Percentiles rank a stretch among this genome's conserved stretches.
phyloP scores from a whole-genome alignment of 2,113 vertebrate species.

The Rhipidura dahli region DNA sequence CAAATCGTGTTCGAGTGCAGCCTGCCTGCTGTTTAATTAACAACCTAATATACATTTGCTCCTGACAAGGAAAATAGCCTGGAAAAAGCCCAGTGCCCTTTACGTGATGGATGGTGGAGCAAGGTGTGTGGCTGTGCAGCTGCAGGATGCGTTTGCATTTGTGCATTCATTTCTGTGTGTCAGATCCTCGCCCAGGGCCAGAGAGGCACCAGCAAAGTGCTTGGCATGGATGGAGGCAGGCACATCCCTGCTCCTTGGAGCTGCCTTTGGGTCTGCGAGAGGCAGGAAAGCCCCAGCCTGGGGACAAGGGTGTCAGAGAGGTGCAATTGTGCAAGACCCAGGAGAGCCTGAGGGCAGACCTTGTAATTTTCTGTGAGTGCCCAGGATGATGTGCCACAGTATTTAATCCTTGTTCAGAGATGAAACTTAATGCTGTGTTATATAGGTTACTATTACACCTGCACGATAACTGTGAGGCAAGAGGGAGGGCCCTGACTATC shows the following conservation, averaged over 20 bases:
- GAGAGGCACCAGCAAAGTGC: neutral
- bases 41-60: slow-evolving; percentile 14
- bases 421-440: neutral
- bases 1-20: neutral
- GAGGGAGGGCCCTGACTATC: neutral
- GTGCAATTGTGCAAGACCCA: neutral
- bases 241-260: neutral
- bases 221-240: neutral
- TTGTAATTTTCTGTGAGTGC: neutral
- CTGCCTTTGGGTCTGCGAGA: neutral
- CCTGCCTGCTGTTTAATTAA: slow-evolving; percentile 53
- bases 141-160: neutral
- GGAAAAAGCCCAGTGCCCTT: slow-evolving; percentile 57
- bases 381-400: neutral
- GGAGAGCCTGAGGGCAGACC: neutral
- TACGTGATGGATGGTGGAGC: slow-evolving; percentile 44
- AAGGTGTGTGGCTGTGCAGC: neutral
- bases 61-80: slow-evolving; percentile 34
- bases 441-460: neutral
- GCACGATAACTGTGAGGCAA: neutral
- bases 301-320: neutral
- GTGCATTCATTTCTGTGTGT: neutral
- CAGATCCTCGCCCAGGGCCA: neutral
- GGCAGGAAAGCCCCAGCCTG: neutral
- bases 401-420: neutral